Evolutionary conservation across 2,113 vertebrate genomes (phyloP).

Genomic region (Oceanites oceanicus): DNA sequence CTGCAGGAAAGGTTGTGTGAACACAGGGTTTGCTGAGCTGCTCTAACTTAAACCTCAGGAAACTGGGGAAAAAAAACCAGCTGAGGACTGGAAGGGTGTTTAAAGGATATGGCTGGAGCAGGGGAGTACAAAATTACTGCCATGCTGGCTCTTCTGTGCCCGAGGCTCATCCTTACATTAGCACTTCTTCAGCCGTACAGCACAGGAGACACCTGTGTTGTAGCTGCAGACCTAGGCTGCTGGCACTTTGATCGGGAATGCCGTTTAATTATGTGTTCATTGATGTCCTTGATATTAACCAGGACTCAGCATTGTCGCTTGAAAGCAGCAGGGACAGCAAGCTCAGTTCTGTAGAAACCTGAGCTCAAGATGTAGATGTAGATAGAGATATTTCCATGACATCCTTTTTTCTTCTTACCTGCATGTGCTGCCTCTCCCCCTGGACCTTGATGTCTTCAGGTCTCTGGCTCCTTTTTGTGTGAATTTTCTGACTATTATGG

Average conservation of each 20-base stretch:
- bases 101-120: background rate
- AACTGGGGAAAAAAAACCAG: background rate
- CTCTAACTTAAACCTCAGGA: background rate
- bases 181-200: background rate
- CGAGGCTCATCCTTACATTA: background rate
- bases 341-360: background rate
- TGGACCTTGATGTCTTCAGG: background rate
- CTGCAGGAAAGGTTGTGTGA: background rate
- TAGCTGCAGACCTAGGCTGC: background rate
- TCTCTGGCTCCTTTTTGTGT: background rate
- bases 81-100: background rate
- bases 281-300: background rate
- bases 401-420: background rate
- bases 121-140: background rate
- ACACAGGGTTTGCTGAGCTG: background rate
- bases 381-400: background rate
- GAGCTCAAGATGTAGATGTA: background rate
- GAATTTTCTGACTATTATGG: background rate
- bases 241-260: background rate
- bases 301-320: background rate
- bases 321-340: background rate
- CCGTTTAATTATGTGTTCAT: background rate
- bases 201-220: background rate
- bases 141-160: background rate
- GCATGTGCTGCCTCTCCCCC: rapidly evolving